These are phyloP conservation scores for Calcarius lapponicus DNA, from an alignment of 2,797 vertebrate genomes.

Conservation along the genomic window DNA sequence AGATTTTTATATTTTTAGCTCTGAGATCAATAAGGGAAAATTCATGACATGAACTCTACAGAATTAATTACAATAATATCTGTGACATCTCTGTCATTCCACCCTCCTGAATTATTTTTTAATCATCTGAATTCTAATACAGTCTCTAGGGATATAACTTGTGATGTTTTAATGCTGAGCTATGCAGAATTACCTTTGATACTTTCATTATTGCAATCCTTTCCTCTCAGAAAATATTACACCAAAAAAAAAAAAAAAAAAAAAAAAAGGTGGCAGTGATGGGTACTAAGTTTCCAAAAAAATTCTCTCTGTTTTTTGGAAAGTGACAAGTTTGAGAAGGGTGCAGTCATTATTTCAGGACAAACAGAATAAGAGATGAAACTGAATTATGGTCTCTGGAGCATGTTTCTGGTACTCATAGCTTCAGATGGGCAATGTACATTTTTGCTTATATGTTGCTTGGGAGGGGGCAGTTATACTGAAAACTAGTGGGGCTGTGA, in stretches of 20 bases:
- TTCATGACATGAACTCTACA: neutral
- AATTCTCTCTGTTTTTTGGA: neutral
- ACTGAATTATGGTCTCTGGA: neutral
- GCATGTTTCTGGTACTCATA: neutral
- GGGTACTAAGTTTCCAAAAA: neutral
- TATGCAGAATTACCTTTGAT: neutral
- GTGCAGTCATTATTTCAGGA: neutral
- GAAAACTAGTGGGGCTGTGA: neutral
- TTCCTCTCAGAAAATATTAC: neutral
- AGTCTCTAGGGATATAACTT: neutral
- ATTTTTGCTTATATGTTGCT: neutral
- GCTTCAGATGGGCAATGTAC: neutral
- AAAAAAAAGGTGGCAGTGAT: no score
- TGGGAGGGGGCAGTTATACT: accelerated
- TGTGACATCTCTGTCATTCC: neutral
- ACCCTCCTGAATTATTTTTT: neutral
- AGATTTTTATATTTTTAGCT: neutral
- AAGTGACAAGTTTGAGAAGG: neutral
- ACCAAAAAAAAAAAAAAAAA: neutral
- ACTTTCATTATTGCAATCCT: neutral
- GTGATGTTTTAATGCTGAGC: neutral
- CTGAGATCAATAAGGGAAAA: neutral
- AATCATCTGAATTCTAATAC: conserved; percentile 7
- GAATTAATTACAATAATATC: neutral
- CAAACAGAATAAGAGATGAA: neutral